Conservation (phyloP, 2,888 invertebrate genomes). For the Trileptium ribeirensis region DNA sequence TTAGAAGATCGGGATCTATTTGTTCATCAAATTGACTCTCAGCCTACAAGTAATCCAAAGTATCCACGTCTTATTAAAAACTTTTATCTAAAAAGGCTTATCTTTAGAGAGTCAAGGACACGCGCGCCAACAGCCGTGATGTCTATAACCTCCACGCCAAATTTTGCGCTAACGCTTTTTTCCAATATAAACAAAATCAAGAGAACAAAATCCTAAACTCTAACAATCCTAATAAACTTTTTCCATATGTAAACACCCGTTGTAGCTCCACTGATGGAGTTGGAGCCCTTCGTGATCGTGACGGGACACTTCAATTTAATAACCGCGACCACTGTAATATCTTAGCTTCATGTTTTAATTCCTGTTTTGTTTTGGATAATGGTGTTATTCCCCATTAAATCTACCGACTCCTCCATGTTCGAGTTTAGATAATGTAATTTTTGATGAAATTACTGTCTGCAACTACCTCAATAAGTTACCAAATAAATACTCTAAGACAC, state of each 20-base stretch:
- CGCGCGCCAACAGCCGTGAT: background rate
- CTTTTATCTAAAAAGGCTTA: background rate
- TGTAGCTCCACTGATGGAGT: background rate
- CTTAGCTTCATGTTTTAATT: background rate
- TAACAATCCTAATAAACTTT: background rate
- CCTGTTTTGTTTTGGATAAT: background rate
- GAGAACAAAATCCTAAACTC: background rate
- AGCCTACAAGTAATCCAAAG: background rate
- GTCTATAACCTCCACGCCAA: background rate
- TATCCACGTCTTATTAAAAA: background rate
- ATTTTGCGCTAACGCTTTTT: background rate
- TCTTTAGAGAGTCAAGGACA: background rate
- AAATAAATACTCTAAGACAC: no score
- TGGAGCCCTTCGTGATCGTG: background rate
- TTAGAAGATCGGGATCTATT: background rate
- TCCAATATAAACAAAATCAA: background rate
- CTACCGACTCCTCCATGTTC: no score
- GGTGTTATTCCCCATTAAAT: background rate
- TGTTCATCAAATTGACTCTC: background rate
- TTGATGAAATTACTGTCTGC: no score
- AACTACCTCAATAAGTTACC: no score
- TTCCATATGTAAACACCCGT: background rate
- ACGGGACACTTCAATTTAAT: background rate
- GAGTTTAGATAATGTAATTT: no score
- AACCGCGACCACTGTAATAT: background rate